A percentile compares a stretch with the other conserved stretches of the same genome.
These are phyloP conservation scores for Spisula subtruncata DNA, from an alignment of 2,888 invertebrate species.

Conservation along the genomic window DNA sequence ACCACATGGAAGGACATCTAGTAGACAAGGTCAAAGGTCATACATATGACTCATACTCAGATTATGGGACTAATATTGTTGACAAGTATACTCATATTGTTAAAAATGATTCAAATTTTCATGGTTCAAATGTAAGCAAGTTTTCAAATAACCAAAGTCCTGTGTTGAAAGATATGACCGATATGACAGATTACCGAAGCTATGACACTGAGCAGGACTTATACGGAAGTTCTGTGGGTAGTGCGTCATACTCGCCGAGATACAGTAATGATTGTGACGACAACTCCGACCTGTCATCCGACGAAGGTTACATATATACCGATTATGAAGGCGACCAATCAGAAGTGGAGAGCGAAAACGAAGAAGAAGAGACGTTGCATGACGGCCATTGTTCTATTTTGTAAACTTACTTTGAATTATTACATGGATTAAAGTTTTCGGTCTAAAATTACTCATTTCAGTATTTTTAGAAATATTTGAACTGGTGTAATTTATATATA, in stretches of 20 bases:
- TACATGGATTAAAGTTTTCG: too few species aligned
- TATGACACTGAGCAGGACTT: background rate
- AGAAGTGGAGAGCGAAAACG: conserved; percentile 60
- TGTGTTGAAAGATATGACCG: background rate
- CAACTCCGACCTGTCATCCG: conserved; percentile 47
- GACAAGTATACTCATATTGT: background rate
- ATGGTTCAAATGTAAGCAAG: background rate
- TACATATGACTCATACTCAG: background rate
- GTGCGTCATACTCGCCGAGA: background rate
- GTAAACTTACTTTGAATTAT: too few species aligned
- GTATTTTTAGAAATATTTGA: too few species aligned
- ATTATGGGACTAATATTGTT: background rate
- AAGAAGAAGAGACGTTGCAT: background rate
- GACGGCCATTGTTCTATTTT: conserved; percentile 31
- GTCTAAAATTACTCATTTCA: too few species aligned
- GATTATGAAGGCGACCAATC: conserved; percentile 67
- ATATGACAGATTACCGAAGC: background rate
- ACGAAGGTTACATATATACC: conserved; percentile 52
- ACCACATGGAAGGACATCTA: background rate
- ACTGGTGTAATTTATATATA: too few species aligned
- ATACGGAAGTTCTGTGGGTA: background rate
- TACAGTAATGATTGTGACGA: conserved; percentile 18
- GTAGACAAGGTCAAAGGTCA: background rate
- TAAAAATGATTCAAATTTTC: background rate
- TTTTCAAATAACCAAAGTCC: background rate